A percentile compares a stretch with the other conserved stretches of the same genome.
Conservation (phyloP, 2,888 invertebrate genomes). For the Phyto melanocephala region DNA sequence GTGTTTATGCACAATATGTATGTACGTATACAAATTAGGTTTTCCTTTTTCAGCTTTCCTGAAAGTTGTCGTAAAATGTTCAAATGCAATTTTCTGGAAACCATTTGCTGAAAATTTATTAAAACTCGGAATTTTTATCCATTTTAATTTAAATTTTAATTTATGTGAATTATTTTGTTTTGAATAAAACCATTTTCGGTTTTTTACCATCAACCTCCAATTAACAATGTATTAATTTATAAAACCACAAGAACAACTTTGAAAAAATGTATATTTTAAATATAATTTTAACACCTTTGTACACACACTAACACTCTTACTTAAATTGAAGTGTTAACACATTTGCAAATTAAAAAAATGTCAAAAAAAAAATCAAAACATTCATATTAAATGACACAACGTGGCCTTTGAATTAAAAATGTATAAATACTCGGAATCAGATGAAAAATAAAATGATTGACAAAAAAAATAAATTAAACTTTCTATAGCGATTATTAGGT, state of each 20-base stretch:
- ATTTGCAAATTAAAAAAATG: neutral
- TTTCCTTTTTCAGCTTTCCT: too few relatives aligned
- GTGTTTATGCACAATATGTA: too few relatives aligned
- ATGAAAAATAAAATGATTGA: neutral
- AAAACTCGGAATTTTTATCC: too few relatives aligned
- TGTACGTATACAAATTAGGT: too few relatives aligned
- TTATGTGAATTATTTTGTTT: neutral
- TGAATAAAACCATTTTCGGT: neutral
- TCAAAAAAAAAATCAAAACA: neutral
- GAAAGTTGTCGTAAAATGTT: too few relatives aligned
- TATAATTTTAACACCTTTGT: slow-evolving; percentile 43
- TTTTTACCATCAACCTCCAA: slow-evolving; percentile 37
- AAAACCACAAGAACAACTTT: slow-evolving; percentile 26
- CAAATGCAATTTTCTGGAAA: too few relatives aligned
- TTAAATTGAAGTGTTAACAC: neutral
- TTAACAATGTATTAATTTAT: slow-evolving; percentile 34
- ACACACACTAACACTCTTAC: neutral
- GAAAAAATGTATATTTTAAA: slow-evolving; percentile 40
- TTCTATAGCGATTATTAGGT: slow-evolving; percentile 8
- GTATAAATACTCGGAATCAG: neutral
- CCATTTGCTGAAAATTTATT: too few relatives aligned
- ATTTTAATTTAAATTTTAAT: neutral
- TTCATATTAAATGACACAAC: slow-evolving; percentile 8
- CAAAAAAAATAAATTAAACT: slow-evolving; percentile 11
- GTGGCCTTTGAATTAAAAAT: slow-evolving; percentile 18